A percentile compares a stretch with the other conserved stretches of the same genome.
phyloP scores from a whole-genome alignment of 2,888 invertebrate species.

The Allygus modestus region DNA sequence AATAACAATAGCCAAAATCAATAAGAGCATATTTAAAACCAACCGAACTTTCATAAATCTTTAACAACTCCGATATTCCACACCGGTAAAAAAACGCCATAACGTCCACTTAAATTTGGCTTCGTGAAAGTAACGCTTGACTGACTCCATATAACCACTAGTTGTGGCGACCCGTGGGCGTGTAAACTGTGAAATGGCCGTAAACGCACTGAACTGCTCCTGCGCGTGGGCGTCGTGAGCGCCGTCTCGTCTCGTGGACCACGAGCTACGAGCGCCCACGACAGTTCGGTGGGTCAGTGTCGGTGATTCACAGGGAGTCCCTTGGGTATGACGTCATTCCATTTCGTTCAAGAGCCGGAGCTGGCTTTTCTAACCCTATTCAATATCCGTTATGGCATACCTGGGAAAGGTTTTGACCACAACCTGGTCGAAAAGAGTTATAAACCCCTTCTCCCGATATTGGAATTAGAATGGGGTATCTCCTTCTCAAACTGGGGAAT shows the following conservation, averaged over 20 bases:
- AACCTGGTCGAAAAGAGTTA: no score
- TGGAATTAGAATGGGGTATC: no score
- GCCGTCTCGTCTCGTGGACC: neutral
- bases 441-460: no score
- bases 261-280: neutral
- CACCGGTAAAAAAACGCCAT: neutral
- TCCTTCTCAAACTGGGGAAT: no score
- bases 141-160: conserved; percentile 23
- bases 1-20: no score
- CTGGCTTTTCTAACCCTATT: no score
- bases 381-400: no score
- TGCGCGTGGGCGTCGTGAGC: neutral
- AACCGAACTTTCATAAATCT: no score
- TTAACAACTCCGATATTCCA: no score
- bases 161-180: conserved; percentile 21
- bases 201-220: neutral
- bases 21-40: no score
- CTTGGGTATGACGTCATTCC: neutral
- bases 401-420: no score
- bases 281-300: neutral
- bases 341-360: neutral
- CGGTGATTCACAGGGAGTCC: neutral
- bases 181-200: conserved; percentile 8
- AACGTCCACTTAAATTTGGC: neutral
- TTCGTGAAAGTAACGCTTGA: conserved; percentile 27